phyloP scores from a whole-genome alignment of 1,140 invertebrate genomes.

The Gonioctena quinquepunctata region DNA sequence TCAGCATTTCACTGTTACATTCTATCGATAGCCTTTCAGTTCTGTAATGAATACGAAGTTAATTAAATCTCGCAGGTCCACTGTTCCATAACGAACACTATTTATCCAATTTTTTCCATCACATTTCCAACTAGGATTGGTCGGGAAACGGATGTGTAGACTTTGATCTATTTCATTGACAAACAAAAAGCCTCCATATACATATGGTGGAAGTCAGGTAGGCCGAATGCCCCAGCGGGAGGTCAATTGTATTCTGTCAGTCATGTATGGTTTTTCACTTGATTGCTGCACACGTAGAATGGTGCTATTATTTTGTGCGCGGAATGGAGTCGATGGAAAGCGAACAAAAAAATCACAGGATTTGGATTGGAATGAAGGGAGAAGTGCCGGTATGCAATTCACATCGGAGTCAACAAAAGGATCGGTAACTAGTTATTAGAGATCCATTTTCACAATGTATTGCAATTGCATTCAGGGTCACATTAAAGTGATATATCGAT shows the following conservation, averaged over 20 bases:
- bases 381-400: no score
- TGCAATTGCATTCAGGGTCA: no score
- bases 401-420: no score
- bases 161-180: conserved; percentile 22
- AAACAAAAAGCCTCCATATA: conserved; percentile 26
- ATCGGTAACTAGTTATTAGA: no score
- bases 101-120: neutral
- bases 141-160: conserved; percentile 32
- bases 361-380: no score
- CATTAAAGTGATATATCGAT: no score
- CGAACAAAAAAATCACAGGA: no score
- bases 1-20: no score
- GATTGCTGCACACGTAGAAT: neutral
- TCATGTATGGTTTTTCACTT: neutral
- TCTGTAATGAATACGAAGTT: neutral
- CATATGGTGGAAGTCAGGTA: neutral
- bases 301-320: no score
- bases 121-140: conserved; percentile 27
- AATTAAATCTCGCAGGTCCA: neutral
- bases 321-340: no score
- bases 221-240: neutral
- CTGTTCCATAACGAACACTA: neutral
- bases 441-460: no score
- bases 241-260: neutral
- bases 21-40: neutral